Percentiles rank a stretch among this genome's conserved stretches.
Conservation (phyloP, 2,888 invertebrate species). For the Agonopterix arenella region DNA sequence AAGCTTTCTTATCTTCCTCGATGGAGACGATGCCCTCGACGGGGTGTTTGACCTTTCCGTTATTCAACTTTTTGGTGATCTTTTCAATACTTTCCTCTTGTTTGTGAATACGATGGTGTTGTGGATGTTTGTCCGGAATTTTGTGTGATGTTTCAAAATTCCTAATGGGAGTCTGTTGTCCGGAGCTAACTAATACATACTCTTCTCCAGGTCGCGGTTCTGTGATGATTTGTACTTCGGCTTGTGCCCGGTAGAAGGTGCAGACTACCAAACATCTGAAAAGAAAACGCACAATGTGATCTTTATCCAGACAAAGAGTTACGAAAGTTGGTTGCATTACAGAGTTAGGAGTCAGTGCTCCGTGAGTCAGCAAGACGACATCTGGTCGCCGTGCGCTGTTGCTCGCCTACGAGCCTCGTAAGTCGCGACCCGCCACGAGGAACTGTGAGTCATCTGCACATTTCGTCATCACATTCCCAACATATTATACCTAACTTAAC, state of each 20-base stretch:
- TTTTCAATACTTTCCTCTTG: slow-evolving; percentile 65
- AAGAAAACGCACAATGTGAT: slow-evolving; percentile 38
- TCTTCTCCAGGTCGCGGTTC: slow-evolving; percentile 81
- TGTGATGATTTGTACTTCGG: slow-evolving; percentile 78
- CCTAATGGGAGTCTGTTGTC: slow-evolving; percentile 62
- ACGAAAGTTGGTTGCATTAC: slow-evolving; percentile 36
- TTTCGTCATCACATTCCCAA: slow-evolving; percentile 51
- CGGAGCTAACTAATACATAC: slow-evolving; percentile 79
- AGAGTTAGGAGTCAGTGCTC: slow-evolving; percentile 39
- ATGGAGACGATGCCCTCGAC: slow-evolving; percentile 65
- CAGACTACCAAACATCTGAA: slow-evolving; percentile 72
- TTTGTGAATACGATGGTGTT: slow-evolving; percentile 46
- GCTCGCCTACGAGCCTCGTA: slow-evolving; percentile 29
- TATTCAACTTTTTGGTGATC: slow-evolving; percentile 54
- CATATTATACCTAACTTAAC: slow-evolving; percentile 26
- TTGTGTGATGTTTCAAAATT: slow-evolving; percentile 85
- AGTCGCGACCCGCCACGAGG: slow-evolving; percentile 32
- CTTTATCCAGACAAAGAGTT: slow-evolving; percentile 26
- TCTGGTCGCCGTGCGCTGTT: slow-evolving; percentile 38
- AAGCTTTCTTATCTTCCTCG: slow-evolving; percentile 62
- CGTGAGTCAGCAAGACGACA: slow-evolving; percentile 61
- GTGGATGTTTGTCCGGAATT: slow-evolving; percentile 73
- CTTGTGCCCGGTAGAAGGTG: slow-evolving; percentile 54
- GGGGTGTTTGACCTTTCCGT: slow-evolving; percentile 52
- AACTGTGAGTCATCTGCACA: slow-evolving; percentile 51